Conservation (phyloP, 2,797 vertebrate species). For the Lepidocolaptes lacrymiger region DNA sequence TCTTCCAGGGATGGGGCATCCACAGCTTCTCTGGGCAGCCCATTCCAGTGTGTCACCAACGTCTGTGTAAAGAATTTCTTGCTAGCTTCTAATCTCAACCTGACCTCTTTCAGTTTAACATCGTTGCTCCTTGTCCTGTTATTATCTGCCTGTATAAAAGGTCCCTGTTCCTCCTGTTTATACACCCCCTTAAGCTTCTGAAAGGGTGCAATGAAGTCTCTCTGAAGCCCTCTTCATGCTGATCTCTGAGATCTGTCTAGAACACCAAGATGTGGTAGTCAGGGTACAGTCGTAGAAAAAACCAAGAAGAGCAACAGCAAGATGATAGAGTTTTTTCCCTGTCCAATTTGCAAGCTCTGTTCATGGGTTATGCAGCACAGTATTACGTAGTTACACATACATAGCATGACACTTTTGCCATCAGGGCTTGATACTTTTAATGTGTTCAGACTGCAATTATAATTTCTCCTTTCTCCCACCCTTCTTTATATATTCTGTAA, state of each 20-base stretch:
- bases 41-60: background rate
- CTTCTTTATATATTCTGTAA: background rate
- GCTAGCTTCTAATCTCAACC: background rate
- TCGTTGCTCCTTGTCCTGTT: background rate
- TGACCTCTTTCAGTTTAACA: background rate
- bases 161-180: background rate
- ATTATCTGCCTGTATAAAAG: background rate
- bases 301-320: background rate
- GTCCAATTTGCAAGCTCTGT: background rate
- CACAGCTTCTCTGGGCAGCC: background rate
- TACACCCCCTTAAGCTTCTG: background rate
- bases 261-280: background rate
- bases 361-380: background rate
- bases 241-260: background rate
- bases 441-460: rapidly evolving
- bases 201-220: background rate
- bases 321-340: background rate
- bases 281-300: background rate
- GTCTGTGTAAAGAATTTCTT: background rate
- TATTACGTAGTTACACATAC: background rate
- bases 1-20: background rate
- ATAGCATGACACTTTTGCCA: background rate
- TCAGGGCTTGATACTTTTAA: background rate
- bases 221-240: background rate
- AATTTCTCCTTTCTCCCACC: background rate